phyloP scores from a whole-genome alignment of 2,888 invertebrate species.

The Nemotelus nigrinus region DNA sequence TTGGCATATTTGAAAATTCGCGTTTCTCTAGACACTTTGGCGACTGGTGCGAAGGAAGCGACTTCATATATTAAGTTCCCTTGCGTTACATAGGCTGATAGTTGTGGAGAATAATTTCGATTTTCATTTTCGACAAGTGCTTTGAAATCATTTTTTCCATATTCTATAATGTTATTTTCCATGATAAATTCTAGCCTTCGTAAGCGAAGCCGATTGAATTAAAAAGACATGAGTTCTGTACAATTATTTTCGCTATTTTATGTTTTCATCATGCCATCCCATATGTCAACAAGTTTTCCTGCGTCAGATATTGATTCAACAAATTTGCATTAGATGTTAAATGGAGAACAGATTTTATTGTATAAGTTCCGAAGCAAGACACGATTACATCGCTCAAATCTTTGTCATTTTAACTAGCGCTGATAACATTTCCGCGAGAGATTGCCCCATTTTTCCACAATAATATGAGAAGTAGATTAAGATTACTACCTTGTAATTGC shows the following conservation, averaged over 20 bases:
- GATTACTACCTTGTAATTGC: not conserved
- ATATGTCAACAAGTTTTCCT: slow-evolving; percentile 40
- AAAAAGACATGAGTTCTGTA: not conserved
- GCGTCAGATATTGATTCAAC: slow-evolving; percentile 44
- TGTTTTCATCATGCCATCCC: slow-evolving; percentile 4
- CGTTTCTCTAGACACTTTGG: no score
- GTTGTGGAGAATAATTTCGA: no score
- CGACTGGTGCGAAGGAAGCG: no score
- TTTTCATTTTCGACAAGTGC: no score
- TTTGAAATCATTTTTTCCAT: no score
- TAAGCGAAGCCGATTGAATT: no score
- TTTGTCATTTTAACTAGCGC: slow-evolving; percentile 21
- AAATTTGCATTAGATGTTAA: slow-evolving; percentile 41
- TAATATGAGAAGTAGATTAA: not conserved
- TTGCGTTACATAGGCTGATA: no score
- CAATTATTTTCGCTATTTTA: slow-evolving; percentile 1
- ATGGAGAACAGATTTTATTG: slow-evolving; percentile 11
- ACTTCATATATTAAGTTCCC: no score
- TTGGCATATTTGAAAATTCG: no score
- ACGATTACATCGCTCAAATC: slow-evolving; percentile 36
- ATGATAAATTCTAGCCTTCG: not conserved
- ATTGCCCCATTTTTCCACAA: slow-evolving; percentile 18
- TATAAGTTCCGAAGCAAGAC: slow-evolving; percentile 2
- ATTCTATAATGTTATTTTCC: not conserved
- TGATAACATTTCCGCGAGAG: slow-evolving; percentile 17